Conservation (phyloP, 2,888 invertebrate genomes). For the Drosophila quinaria region DNA sequence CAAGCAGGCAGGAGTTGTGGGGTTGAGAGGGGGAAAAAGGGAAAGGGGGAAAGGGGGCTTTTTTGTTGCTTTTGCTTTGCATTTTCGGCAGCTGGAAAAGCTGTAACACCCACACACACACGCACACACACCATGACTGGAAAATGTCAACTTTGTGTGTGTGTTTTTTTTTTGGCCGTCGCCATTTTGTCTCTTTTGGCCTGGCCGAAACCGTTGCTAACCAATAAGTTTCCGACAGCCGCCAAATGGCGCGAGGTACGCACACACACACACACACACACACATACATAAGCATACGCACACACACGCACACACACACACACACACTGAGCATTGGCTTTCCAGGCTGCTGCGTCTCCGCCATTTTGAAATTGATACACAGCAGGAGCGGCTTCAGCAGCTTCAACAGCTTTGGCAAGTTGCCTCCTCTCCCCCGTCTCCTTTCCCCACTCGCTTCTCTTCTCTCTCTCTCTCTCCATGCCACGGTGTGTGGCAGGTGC, state of each 20-base stretch:
- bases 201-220: conserved; percentile 56
- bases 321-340: conserved; percentile 24
- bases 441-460: background rate
- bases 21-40: background rate
- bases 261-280: conserved; percentile 37
- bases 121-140: conserved; percentile 36
- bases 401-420: conserved; percentile 41
- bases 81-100: conserved; percentile 61
- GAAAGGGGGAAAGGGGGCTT: conserved; percentile 1
- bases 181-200: conserved; percentile 27
- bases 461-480: background rate
- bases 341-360: conserved; percentile 62
- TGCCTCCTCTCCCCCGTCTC: background rate
- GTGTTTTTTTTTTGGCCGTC: conserved; percentile 11
- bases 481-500: conserved; percentile 3
- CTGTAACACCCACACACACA: conserved; percentile 39
- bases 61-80: conserved; percentile 42
- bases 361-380: conserved; percentile 78
- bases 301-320: background rate
- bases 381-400: conserved; percentile 29
- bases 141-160: conserved; percentile 57
- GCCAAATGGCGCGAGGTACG: conserved; percentile 73
- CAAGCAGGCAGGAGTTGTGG: background rate
- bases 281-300: conserved; percentile 6
- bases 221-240: conserved; percentile 75